Conservation (phyloP, 2,888 invertebrate genomes). For the Laspeyria flexula region DNA sequence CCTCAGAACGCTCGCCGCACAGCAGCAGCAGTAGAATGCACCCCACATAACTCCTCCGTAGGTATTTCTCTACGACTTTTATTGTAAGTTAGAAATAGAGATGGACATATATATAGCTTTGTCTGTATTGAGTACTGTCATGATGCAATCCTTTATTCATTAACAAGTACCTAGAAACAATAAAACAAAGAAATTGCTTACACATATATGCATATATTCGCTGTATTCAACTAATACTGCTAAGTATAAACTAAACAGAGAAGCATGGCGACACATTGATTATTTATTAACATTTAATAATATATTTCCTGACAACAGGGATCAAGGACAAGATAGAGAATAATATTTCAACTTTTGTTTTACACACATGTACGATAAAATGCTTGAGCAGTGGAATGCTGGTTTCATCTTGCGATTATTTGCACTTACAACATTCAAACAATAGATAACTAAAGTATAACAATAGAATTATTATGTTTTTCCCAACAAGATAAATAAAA, state of each 20-base stretch:
- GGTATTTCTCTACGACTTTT: too few relatives aligned
- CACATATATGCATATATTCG: conserved; percentile 67
- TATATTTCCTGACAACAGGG: conserved; percentile 18
- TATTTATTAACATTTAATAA: conserved; percentile 41
- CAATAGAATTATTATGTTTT: conserved; percentile 33
- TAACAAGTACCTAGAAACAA: conserved; percentile 5
- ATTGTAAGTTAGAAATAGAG: too few relatives aligned
- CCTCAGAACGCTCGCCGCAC: too few relatives aligned
- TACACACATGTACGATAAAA: conserved; percentile 21
- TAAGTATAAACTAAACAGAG: conserved; percentile 52
- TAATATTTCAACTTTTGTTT: conserved; percentile 21
- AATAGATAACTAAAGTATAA: conserved; percentile 21
- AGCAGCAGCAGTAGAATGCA: too few relatives aligned
- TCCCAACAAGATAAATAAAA: conserved; percentile 28
- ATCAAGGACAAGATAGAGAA: conserved; percentile 17
- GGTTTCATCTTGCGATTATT: conserved; percentile 30
- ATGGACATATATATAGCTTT: too few relatives aligned
- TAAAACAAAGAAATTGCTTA: conserved; percentile 53
- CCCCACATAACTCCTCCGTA: too few relatives aligned
- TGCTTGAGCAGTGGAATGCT: conserved; percentile 43
- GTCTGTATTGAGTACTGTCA: too few relatives aligned
- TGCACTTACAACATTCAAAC: conserved; percentile 37
- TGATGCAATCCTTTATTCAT: too few relatives aligned
- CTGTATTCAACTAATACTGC: conserved; percentile 58
- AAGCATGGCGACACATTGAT: conserved; percentile 58